Evolutionary conservation across 2,113 vertebrate genomes (phyloP), one percentile per base, ranked within the genome.

Genomic region (Bufo bufo): DNA sequence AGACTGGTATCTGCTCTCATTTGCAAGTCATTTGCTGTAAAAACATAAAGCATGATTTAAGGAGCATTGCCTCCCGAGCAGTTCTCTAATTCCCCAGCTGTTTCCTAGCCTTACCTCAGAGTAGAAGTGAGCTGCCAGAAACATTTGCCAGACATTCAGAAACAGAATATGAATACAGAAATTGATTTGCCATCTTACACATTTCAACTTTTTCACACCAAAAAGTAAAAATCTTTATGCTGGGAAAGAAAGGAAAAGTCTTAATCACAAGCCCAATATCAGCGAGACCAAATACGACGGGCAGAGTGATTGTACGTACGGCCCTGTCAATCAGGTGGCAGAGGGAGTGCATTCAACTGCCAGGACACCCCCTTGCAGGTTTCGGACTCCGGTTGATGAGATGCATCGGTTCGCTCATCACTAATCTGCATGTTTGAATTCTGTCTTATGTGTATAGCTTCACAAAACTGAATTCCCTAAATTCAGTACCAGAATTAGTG

Each of bases 181-280:
- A 81, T 82, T 49, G 43, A 65, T 88, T 52, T 83, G 54, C 86
- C 80, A 83, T 61, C 81, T 49, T 83, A 23, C 72, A 52, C 20
- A 12, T 75, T 66, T 63, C 33, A 47, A 74, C 58, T 81, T 56
- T 82, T 52, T 83, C 43, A 7, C 11, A 66, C 4, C 11, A 83
- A 69, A 33, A 82, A 47, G 80, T 45, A 63, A 82, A 82, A 10
- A 63, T 61, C 33, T 49, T 63, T 63, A 49, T 20, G 17, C 33
- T 49, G 19, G 10, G 50, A 82, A 66, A 66, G 10, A 63, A 49
- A 86, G 90, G 54, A 91, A 91, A 89, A 89, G 43, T 88, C 45
- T 50, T 83, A 90, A 82, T 74, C 91, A 91, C 91, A 90, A 75
- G 80, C 90, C 61, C 49, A 90, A 90, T 87, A 90, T 90, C 89